Evolutionary conservation across 1,140 invertebrate genomes (phyloP).

Genomic region (Andricus grossulariae): DNA sequence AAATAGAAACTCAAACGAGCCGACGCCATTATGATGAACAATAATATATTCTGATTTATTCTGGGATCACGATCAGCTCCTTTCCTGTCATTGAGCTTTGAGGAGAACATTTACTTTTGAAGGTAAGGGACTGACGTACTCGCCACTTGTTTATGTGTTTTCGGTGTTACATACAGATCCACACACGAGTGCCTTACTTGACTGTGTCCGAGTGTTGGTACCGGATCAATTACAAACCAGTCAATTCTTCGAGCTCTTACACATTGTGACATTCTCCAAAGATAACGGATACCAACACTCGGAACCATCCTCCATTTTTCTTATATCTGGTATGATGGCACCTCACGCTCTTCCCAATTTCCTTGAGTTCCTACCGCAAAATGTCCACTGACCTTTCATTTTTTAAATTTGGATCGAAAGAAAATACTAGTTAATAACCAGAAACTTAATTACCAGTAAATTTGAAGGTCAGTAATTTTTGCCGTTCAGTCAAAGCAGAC

Average conservation of each 20-base stretch:
- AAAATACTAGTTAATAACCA: constrained; percentile 36
- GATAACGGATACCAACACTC: constrained; percentile 67
- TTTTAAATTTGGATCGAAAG: constrained; percentile 34
- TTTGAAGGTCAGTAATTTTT: neutral
- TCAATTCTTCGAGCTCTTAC: no score
- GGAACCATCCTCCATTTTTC: constrained; percentile 67
- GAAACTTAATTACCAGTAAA: constrained; percentile 38
- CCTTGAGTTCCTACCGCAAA: constrained; percentile 48
- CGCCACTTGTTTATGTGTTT: constrained; percentile 76
- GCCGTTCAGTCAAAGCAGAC: constrained; percentile 18
- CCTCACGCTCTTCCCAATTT: constrained; percentile 70
- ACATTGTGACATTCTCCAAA: constrained; percentile 2
- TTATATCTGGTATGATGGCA: constrained; percentile 76
- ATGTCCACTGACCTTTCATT: constrained; percentile 34
- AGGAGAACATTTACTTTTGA: constrained; percentile 78
- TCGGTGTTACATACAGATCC: constrained; percentile 74
- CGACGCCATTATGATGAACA: constrained; percentile 72
- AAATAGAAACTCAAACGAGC: constrained; percentile 56
- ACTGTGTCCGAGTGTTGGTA: constrained; percentile 68
- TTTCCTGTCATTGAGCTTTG: constrained; percentile 78
- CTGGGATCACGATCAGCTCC: constrained; percentile 77
- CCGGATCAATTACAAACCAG: neutral
- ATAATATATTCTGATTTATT: constrained; percentile 78
- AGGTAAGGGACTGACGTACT: constrained; percentile 77
- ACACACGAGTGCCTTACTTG: constrained; percentile 70